A percentile compares a stretch with the other conserved stretches of the same genome.
These are phyloP conservation scores for Eristalinus aeneus DNA, from an alignment of 2,888 invertebrate species.

Conservation along the genomic window DNA sequence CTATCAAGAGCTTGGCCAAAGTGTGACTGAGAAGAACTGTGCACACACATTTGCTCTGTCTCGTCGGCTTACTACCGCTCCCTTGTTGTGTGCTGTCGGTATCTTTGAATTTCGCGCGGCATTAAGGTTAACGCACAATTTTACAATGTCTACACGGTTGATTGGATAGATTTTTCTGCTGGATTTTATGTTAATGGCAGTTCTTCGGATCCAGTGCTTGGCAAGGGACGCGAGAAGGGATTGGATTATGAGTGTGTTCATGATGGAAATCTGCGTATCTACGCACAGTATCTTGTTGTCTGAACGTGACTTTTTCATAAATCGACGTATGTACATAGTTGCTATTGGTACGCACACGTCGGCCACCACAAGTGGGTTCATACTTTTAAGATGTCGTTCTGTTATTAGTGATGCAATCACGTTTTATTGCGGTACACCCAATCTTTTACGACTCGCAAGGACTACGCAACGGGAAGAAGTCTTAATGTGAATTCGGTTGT, in stretches of 20 bases:
- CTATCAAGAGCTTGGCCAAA: background rate
- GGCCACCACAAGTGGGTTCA: conserved; percentile 32
- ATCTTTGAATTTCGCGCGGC: conserved; percentile 12
- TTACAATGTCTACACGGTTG: conserved; percentile 59
- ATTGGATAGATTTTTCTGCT: conserved; percentile 31
- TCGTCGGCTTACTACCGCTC: conserved; percentile 13
- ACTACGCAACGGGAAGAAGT: background rate
- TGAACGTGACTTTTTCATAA: conserved; percentile 16
- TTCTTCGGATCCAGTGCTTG: background rate
- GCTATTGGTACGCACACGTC: conserved; percentile 23
- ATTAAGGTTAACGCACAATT: conserved; percentile 52
- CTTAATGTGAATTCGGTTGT: background rate
- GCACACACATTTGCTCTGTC: background rate
- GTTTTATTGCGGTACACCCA: conserved; percentile 9
- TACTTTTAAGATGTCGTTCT: background rate
- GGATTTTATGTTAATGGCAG: conserved; percentile 2
- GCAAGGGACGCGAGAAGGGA: background rate
- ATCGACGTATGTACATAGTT: background rate
- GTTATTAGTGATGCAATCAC: conserved; percentile 33
- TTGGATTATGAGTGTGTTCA: conserved; percentile 12
- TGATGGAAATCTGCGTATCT: background rate
- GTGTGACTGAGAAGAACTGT: background rate
- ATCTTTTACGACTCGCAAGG: background rate
- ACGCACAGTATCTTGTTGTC: background rate
- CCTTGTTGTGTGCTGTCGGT: background rate